These are phyloP conservation scores for Cerastis rubricosa DNA, from an alignment of 2,888 invertebrate genomes.

Conservation along the genomic window DNA sequence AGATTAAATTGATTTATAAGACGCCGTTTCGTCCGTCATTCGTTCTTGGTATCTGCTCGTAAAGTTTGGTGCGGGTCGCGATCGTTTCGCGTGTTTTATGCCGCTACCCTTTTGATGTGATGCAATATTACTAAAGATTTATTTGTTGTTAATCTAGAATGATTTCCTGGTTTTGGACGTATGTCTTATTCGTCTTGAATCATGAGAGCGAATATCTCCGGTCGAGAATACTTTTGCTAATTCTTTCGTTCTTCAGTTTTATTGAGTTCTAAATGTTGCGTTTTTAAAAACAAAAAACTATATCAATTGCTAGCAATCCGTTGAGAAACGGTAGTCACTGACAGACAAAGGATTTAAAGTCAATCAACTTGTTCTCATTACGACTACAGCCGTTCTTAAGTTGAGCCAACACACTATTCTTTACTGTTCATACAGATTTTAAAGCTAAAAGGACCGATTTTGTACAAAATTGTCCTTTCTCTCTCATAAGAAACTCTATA, in stretches of 20 bases:
- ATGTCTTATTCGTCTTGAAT: slow-evolving; percentile 38
- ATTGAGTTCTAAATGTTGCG: slow-evolving; percentile 22
- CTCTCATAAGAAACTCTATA: not conserved
- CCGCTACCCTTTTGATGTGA: slow-evolving; percentile 82
- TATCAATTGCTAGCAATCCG: slow-evolving; percentile 35
- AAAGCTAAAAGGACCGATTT: not conserved
- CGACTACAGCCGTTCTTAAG: slow-evolving; percentile 49
- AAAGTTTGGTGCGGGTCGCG: slow-evolving; percentile 77
- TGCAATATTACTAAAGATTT: slow-evolving; percentile 82
- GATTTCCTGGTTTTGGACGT: slow-evolving; percentile 71
- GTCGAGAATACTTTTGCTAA: not conserved
- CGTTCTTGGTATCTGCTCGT: slow-evolving; percentile 83
- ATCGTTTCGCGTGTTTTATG: slow-evolving; percentile 76
- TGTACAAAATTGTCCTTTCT: not conserved
- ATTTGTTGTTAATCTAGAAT: slow-evolving; percentile 69
- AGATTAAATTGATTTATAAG: slow-evolving; percentile 89
- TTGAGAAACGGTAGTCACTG: slow-evolving; percentile 31
- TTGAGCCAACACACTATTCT: slow-evolving; percentile 17
- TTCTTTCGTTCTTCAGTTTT: not conserved
- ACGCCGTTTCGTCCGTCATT: slow-evolving; percentile 82
- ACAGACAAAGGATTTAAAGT: slow-evolving; percentile 33
- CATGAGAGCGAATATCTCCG: slow-evolving; percentile 27
- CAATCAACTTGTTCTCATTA: slow-evolving; percentile 31
- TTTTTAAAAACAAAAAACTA: slow-evolving; percentile 34
- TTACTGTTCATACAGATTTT: not conserved